Evolutionary conservation across 2,797 vertebrate species (phyloP), one percentile per base, ranked within the genome.

Genomic region (Gymnopithys bicolor): DNA sequence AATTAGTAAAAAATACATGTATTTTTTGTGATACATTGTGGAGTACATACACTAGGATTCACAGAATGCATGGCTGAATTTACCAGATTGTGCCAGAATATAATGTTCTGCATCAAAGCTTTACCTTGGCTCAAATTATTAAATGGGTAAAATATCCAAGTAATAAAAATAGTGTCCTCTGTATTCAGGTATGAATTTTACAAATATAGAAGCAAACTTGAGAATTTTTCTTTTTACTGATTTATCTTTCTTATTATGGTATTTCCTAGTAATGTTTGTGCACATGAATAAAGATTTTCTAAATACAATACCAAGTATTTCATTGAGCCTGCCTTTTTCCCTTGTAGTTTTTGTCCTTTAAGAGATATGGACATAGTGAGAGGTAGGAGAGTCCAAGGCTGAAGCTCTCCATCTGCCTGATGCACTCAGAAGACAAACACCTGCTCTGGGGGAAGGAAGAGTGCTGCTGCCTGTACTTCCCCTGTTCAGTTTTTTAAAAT

Each of bases 381-480:
- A 60, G 10, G 24, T 19, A 77, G n/a, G 19, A 82, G 27, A 52
- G 41, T 24, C 15, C n/a, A 52, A 46, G 5, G 4, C 11, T 62
- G 30, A 67, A 70, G 10, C 3, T 63, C 19, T 83, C 15, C 8
- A 2, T 49, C 28, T 69, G 17, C 24, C 39, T 5, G 2, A 4
- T 33, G 28, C n/a, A 59, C 32, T 25, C 32, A 63, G n/a, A 84
- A 59, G 41, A 43, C 7, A 60, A 16, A 19, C 30, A 51, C 14
- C 9, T 4, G 4, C 12, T 37, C 9, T 21, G 21, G 25, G 16
- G 28, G 16, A 79, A 53, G 43, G 49, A 77, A 67, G 27, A 39
- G 4, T 2, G 0, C 7, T 68, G 17, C 19, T 0, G 0, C 8
- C 18, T 13, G 2, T 43, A n/a, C 11, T 56, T 79, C 41, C 12